phyloP scores from a whole-genome alignment of 2,113 vertebrate species.

The Salvelinus alpinus region DNA sequence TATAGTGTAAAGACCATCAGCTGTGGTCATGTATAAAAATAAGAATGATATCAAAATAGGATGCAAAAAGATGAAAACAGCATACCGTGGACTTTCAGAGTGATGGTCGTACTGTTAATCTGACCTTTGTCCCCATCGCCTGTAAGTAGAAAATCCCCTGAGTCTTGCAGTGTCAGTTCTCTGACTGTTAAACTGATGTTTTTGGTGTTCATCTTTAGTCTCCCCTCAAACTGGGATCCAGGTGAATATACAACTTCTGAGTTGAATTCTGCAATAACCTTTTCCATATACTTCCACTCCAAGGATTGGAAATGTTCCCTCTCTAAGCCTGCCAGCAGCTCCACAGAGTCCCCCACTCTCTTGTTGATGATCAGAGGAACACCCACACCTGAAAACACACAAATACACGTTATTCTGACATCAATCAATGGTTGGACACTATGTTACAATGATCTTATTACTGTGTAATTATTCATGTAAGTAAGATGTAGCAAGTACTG shows the following conservation, averaged over 20 bases:
- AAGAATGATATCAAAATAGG: neutral
- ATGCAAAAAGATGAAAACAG: too few species aligned
- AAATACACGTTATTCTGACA: neutral
- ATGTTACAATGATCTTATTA: neutral
- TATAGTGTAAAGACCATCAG: too few species aligned
- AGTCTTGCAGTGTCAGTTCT: conserved; percentile 36
- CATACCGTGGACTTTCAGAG: conserved; percentile 57
- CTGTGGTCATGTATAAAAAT: too few species aligned
- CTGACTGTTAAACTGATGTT: conserved; percentile 43
- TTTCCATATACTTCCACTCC: neutral
- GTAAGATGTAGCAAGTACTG: too few species aligned
- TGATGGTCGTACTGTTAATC: neutral
- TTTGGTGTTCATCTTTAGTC: neutral
- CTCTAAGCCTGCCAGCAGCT: conserved; percentile 16
- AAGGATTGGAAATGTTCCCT: fast-evolving
- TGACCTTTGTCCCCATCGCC: too few species aligned
- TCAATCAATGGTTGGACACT: neutral
- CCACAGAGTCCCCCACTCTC: conserved; percentile 47
- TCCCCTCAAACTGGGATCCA: neutral
- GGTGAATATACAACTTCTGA: fast-evolving
- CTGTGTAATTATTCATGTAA: neutral
- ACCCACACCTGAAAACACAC: conserved; percentile 40
- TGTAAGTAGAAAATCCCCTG: conserved; percentile 27
- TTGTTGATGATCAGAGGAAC: neutral
- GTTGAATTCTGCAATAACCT: fast-evolving